A percentile compares a stretch with the other conserved stretches of the same genome.
phyloP scores from a whole-genome alignment of 1,140 invertebrate genomes.

The Rhagoletis pomonella region DNA sequence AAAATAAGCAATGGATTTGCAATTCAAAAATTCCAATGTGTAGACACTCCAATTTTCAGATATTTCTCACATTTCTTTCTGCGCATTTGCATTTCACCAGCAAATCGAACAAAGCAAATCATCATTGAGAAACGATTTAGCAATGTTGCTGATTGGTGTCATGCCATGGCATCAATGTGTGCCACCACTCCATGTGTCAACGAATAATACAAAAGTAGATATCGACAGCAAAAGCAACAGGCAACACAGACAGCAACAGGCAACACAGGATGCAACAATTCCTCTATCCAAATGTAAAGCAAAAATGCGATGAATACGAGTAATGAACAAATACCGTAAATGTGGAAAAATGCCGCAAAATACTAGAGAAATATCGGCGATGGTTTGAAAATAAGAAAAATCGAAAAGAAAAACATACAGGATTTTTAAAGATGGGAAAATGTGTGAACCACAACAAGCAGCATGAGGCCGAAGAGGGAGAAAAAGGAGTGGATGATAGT shows the following conservation, averaged over 20 bases:
- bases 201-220: not conserved
- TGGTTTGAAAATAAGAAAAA: not conserved
- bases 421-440: slow-evolving; percentile 7
- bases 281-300: too few species aligned
- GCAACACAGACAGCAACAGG: not conserved
- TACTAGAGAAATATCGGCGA: not conserved
- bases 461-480: not conserved
- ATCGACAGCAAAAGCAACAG: not conserved
- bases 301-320: not conserved
- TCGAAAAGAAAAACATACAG: not conserved
- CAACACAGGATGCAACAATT: not conserved
- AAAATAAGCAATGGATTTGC: not conserved
- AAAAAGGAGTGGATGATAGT: not conserved
- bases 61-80: not conserved
- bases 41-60: too few species aligned
- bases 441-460: not conserved
- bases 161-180: slow-evolving; percentile 3
- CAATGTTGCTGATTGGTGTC: slow-evolving; percentile 43
- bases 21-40: not conserved
- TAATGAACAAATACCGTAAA: not conserved
- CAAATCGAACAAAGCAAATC: not conserved
- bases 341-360: slow-evolving; percentile 1
- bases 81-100: not conserved
- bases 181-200: slow-evolving; percentile 10
- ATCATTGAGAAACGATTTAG: not conserved